Base-by-base conservation (phyloP, 92 coral and sea anemone genomes). In the Porites evermanni region DNA sequence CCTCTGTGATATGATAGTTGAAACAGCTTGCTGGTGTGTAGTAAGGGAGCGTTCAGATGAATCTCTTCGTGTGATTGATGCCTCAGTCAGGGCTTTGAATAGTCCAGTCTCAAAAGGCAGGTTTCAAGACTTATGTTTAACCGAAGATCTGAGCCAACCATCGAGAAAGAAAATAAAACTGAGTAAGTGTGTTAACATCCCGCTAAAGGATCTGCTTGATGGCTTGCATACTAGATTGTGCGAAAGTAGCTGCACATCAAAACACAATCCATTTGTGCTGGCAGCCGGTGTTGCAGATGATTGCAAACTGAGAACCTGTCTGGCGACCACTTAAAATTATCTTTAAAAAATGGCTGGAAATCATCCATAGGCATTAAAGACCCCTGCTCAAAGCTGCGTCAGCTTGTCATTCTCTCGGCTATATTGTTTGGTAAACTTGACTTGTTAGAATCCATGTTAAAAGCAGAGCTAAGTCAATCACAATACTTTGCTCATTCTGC, bases 161-260 rank as follows among this genome's bases (percentile, higher is more conserved):
- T 72, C 66, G 1, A 51, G 17, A 47, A 79, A 79, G 23, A 79
- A 79, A 64, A 53, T 21, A 68, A 79, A 50, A 66, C 84, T 79
- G 7, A 50, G 65, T 52, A 51, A 67, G 44, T 13, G 65, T n/a
- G 24, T 79, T 8, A 51, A 67, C 51, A 12, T 79, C 9, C 73
- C 53, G 1, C 47, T 79, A 11, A 47, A 20, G 63, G 84, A 79
- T 66, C 18, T 68, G 19, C 53, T 79, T 6, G 6, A 2, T 19
- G 74, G 73, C 17, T 6, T 79, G 44, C 86, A 82, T 56, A 82
- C 79, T 19, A 8, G 7, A 19, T 23, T 82, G 20, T 82, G 86
- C 59, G 77, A 32, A 7, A 0, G 2, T 21, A 51, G 44, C 10
- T 82, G 86, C 26, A 17, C 16, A 14, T 18, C 18, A 5, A 82